Base-by-base conservation (phyloP, 2,888 invertebrate genomes). In the Acrobasis suavella region DNA sequence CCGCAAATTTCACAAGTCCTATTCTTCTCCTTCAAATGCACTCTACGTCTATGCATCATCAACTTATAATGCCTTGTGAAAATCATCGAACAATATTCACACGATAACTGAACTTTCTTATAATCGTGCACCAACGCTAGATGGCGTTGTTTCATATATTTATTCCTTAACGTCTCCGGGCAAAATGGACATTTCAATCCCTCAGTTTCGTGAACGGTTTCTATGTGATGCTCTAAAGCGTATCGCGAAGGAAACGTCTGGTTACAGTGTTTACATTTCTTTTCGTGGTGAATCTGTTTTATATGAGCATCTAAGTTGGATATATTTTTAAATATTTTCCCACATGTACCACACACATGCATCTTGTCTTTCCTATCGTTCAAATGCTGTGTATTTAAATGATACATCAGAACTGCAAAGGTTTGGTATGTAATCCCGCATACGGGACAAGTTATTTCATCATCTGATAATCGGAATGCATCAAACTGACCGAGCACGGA, bases 341-440 rank as follows among this genome's bases (percentile, higher is more conserved):
- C 87, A 39, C 87, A 87, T 0, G 80, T 70, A 15, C 86, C 85
- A 62, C 87, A 87, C 0, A 83, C 56, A 54, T 77, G 80, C 32
- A 65, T 68, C 14, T 68, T 75, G 2, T 64, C 64, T 37, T 69
- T 74, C 0, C 67, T 49, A 39, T 38, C 38, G 17, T 55, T 51
- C 5, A 50, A 70, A 42, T 85, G 84, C 16, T 71, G 73, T 58
- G 76, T 80, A 46, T 83, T 73, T 0, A 75, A 72, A 42, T 88
- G 88, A 0, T 71, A 67, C 0, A 86, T 60, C 0, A 88, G 64
- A 0, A 80, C 73, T 0, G 80, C 79, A 50, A 86, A 88, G 56
- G 82, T 87, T 42, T 71, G 62, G 52, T 83, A 88, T 2, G 65
- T 67, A n/a, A 77, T 69, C 0, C 76, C 79, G 42, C 89, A 88